phyloP scores from a whole-genome alignment of 1,140 invertebrate species.

The Scaptomyza hsui region DNA sequence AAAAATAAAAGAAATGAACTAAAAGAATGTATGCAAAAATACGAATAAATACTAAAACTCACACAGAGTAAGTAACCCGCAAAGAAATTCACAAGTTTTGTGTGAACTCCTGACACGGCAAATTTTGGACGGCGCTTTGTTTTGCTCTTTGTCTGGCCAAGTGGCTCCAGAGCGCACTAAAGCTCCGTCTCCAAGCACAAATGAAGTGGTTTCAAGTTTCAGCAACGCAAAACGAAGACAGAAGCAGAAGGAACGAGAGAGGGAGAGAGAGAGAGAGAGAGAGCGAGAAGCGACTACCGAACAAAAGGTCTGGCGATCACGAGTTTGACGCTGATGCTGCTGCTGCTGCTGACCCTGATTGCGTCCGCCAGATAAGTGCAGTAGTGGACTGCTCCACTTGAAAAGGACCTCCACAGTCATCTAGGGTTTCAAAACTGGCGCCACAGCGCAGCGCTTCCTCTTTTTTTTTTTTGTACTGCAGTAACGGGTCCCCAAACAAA shows the following conservation, averaged over 20 bases:
- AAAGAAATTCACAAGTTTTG: constrained; percentile 75
- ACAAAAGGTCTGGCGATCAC: constrained; percentile 43
- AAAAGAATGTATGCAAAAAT: not conserved
- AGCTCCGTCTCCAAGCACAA: constrained; percentile 13
- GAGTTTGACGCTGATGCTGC: constrained; percentile 8
- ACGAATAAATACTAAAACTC: not conserved
- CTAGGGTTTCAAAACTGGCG: constrained; percentile 38
- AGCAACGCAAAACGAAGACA: constrained; percentile 11
- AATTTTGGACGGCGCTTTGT: constrained; percentile 19
- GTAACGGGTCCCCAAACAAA: not conserved
- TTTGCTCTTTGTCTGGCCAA: constrained; percentile 18
- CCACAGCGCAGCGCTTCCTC: constrained; percentile 9
- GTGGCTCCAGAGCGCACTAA: constrained; percentile 18
- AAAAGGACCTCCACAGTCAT: constrained; percentile 19
- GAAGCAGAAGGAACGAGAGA: not conserved
- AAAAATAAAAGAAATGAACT: not conserved
- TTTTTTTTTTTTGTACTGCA: not conserved
- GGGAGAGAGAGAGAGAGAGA: not conserved
- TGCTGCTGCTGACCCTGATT: constrained; percentile 56
- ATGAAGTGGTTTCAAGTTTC: constrained; percentile 72
- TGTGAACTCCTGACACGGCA: constrained; percentile 73
- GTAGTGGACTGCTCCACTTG: constrained; percentile 7
- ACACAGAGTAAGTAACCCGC: constrained; percentile 21
- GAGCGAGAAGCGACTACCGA: not conserved
- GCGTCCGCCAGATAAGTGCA: constrained; percentile 59